Base-by-base conservation (phyloP, 2,797 vertebrate genomes). In the Pseudochromis fuscus region DNA sequence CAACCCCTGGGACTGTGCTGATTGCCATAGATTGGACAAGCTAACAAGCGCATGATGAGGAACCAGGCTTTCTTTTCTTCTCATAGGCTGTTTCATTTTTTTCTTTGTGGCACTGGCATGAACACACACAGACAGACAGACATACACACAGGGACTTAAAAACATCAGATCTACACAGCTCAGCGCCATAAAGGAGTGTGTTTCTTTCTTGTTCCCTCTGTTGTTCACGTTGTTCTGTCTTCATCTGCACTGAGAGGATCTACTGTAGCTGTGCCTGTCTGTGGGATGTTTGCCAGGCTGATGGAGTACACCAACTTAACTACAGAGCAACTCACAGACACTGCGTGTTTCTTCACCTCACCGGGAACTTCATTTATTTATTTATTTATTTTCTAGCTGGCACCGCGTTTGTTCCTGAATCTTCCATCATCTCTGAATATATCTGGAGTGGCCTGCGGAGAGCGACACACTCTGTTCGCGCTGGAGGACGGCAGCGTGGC, bases 21-120 rank as follows among this genome's bases (percentile, higher is more conserved):
- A 99, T 98, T 97, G 98, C 96, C 95, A 97, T 96, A 98, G 97
- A 98, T 97, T 97, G 96, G 96, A 98, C 97, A 98, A 96, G 95
- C 97, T 98, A 98, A 99, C 96, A 96, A 98, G 95, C 94, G 85
- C 96, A 96, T 97, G 96, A 96, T 97, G 95, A 97, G 96, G 95
- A 96, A 94, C 93, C 89, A 53, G 91, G 92, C 91, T 95, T 96
- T 94, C 95, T 92, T 93, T 93, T 92, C 89, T 91, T 87, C 91
- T 92, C 88, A 88, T 91, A 87, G 89, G 91, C 92, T 94, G 84
- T 93, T 93, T 93, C 91, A 80, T 91, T 93, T 91, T 90, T 88
- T 91, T 90, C 90, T 88, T 86, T 92, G 86, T 92, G 82, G 85
- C 89, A 92, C 94, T 95, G 95, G 93, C 93, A 91, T 84, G 89